Percentiles rank a stretch among this genome's conserved stretches.
phyloP scores from a whole-genome alignment of 1,140 invertebrate species.

The Papilio machaon region DNA sequence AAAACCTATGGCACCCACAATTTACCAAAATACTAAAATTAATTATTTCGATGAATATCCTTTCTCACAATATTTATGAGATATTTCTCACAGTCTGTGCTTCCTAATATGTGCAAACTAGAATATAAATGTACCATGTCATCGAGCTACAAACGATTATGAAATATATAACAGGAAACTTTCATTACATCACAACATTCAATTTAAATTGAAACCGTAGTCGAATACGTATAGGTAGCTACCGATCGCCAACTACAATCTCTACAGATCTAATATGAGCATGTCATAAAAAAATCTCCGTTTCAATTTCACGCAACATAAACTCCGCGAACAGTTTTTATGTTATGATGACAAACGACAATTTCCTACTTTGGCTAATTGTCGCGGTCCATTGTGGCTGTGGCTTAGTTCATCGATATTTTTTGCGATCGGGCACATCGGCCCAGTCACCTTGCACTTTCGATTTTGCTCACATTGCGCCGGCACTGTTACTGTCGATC shows the following conservation, averaged over 20 bases:
- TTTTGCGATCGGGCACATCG: slow-evolving; percentile 61
- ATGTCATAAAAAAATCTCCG: slow-evolving; percentile 56
- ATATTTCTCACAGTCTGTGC: background rate
- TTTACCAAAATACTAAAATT: background rate
- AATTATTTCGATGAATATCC: background rate
- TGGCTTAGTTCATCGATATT: slow-evolving; percentile 49
- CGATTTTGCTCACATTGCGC: slow-evolving; percentile 54
- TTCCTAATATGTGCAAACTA: background rate
- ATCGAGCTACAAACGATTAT: slow-evolving; percentile 5
- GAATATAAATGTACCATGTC: background rate
- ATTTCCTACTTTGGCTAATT: slow-evolving; percentile 65
- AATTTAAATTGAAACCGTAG: slow-evolving; percentile 24
- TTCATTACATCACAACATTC: slow-evolving; percentile 31
- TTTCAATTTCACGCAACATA: slow-evolving; percentile 72
- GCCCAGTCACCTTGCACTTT: slow-evolving; percentile 65
- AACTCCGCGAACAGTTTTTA: slow-evolving; percentile 70
- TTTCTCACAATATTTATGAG: background rate
- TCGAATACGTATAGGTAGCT: slow-evolving; percentile 43
- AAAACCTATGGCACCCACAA: background rate
- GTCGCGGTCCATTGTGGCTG: slow-evolving; percentile 50
- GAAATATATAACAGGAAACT: slow-evolving; percentile 20
- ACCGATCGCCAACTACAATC: slow-evolving; percentile 29
- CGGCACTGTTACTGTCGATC: slow-evolving; percentile 25
- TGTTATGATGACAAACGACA: slow-evolving; percentile 62
- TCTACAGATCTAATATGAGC: slow-evolving; percentile 40